These are phyloP conservation scores for Furcula furcula DNA, from an alignment of 2,888 invertebrate genomes.

Conservation along the genomic window DNA sequence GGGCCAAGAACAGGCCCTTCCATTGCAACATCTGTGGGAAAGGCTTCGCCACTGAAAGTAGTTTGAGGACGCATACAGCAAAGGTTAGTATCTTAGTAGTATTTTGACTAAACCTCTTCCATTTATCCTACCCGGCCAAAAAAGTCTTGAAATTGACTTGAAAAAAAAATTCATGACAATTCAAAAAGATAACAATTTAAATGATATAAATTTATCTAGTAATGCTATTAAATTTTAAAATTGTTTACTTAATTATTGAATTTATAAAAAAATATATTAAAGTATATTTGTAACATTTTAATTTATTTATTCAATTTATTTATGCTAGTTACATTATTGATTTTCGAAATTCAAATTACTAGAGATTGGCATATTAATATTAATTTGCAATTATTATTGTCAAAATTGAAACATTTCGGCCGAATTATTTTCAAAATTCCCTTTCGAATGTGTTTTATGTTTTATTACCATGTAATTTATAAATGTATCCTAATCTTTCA, in stretches of 20 bases:
- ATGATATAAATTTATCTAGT: too few species aligned
- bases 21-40: slow-evolving; percentile 98
- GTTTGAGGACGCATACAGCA: slow-evolving; percentile 96
- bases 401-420: slow-evolving; percentile 54
- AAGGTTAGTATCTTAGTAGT: slow-evolving; percentile 88
- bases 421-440: slow-evolving; percentile 54
- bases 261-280: too few species aligned
- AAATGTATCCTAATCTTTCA: slow-evolving; percentile 69
- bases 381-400: slow-evolving; percentile 13
- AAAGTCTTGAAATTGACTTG: too few species aligned
- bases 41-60: slow-evolving; percentile 97
- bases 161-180: too few species aligned
- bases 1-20: slow-evolving; percentile 96
- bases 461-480: slow-evolving; percentile 38
- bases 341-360: slow-evolving; percentile 20
- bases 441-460: slow-evolving; percentile 34
- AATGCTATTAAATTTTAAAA: too few species aligned
- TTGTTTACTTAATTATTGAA: too few species aligned
- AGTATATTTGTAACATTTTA: neutral
- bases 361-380: slow-evolving; percentile 9
- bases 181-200: too few species aligned
- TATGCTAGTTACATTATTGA: slow-evolving; percentile 6
- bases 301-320: neutral
- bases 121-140: too few species aligned
- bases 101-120: neutral